These are phyloP conservation scores for Pangasius sanitwongsei DNA, from an alignment of 2,797 vertebrate genomes.

Conservation along the genomic window DNA sequence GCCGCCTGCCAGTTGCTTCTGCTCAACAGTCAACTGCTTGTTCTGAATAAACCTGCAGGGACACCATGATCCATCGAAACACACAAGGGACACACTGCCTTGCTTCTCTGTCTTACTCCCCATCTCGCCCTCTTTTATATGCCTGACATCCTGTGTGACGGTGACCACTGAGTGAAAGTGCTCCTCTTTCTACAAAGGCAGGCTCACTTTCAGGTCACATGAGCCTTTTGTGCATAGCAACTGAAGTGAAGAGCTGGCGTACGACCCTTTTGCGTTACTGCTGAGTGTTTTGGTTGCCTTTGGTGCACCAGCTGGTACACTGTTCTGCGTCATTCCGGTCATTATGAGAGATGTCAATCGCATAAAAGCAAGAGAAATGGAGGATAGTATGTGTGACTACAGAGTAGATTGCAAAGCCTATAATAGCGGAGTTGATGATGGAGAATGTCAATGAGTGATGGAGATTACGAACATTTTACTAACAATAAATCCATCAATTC, in stretches of 20 bases:
- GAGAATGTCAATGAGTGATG: background rate
- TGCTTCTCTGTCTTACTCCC: conserved; percentile 20
- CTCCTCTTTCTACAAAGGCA: conserved; percentile 26
- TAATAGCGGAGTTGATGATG: background rate
- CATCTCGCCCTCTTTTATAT: conserved; percentile 18
- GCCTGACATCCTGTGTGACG: background rate
- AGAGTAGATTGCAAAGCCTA: background rate
- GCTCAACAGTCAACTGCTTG: conserved; percentile 17
- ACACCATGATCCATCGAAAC: conserved; percentile 17
- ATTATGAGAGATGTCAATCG: background rate
- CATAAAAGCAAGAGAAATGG: background rate
- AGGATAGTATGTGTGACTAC: background rate
- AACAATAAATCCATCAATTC: background rate
- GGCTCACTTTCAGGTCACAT: conserved; percentile 43
- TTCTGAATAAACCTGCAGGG: conserved; percentile 21
- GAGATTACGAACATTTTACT: background rate
- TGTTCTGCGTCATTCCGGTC: background rate
- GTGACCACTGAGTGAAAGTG: conserved; percentile 32
- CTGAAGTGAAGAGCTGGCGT: conserved; percentile 14
- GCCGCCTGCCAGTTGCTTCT: conserved; percentile 14
- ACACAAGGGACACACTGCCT: conserved; percentile 18
- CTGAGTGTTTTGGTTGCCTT: conserved; percentile 24
- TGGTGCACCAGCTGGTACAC: background rate
- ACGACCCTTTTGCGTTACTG: conserved; percentile 1
- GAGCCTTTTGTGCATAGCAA: conserved; percentile 36